These are phyloP conservation scores for Heliopora coerulea DNA, from an alignment of 92 coral and sea anemone species.

Conservation along the genomic window DNA sequence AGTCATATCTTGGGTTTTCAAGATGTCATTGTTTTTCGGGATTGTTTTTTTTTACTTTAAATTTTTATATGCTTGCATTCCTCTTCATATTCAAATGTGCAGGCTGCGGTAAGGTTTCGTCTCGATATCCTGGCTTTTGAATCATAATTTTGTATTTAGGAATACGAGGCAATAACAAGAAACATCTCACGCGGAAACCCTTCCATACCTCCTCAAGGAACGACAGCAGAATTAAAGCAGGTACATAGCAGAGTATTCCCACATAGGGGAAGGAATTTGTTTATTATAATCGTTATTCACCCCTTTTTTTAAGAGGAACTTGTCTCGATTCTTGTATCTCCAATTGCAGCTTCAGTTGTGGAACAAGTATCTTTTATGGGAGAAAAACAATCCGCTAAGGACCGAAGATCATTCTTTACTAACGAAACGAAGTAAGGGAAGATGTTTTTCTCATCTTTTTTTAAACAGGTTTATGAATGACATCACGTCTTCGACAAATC, in stretches of 20 bases:
- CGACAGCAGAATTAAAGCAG: constrained; percentile 85
- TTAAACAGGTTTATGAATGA: constrained; percentile 90
- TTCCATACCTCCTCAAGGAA: constrained; percentile 92
- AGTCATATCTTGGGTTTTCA: too few relatives aligned
- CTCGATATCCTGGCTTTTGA: too few relatives aligned
- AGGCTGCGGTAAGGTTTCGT: too few relatives aligned
- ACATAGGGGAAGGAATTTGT: too few relatives aligned
- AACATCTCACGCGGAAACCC: constrained; percentile 84
- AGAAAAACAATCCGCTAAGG: constrained; percentile 86
- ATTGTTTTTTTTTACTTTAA: too few relatives aligned
- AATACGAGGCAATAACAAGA: constrained; percentile 91
- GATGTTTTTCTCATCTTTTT: constrained; percentile 37
- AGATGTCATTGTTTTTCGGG: too few relatives aligned
- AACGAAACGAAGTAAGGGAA: constrained; percentile 67
- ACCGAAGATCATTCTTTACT: constrained; percentile 77
- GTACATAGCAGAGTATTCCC: too few relatives aligned
- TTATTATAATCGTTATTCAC: too few relatives aligned
- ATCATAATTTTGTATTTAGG: constrained; percentile 49
- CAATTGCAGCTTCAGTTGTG: constrained; percentile 80
- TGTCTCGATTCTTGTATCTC: not conserved
- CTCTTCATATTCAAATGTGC: too few relatives aligned
- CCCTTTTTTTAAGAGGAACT: too few relatives aligned
- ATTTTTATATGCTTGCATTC: too few relatives aligned
- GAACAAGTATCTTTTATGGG: constrained; percentile 95
- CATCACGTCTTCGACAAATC: too few relatives aligned